These are phyloP conservation scores for Pheosia gnoma DNA, from an alignment of 2,888 invertebrate species.

Conservation along the genomic window DNA sequence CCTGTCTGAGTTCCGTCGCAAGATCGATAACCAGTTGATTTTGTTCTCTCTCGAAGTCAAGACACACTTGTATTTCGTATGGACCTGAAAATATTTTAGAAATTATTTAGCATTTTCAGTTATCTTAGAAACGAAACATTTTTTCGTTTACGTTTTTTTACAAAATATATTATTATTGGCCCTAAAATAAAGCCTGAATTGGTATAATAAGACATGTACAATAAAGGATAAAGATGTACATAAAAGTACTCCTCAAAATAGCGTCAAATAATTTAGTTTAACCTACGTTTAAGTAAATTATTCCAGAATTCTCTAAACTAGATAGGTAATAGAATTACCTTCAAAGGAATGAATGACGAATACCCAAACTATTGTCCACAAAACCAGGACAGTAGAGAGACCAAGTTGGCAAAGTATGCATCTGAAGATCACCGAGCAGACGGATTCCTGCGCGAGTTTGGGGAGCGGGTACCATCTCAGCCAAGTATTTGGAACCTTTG, in stretches of 20 bases:
- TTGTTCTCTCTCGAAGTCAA: slow-evolving; percentile 82
- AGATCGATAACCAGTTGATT: slow-evolving; percentile 85
- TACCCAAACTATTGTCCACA: slow-evolving; percentile 87
- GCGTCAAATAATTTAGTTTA: too few species aligned
- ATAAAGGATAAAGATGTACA: too few species aligned
- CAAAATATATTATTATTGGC: too few species aligned
- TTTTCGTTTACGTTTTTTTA: too few species aligned
- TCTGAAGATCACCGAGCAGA: slow-evolving; percentile 68
- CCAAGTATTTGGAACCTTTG: slow-evolving; percentile 59
- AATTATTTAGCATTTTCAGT: slow-evolving; percentile 9
- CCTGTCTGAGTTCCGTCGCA: slow-evolving; percentile 86
- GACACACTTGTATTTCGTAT: slow-evolving; percentile 81
- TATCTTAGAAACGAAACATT: too few species aligned
- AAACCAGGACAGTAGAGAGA: slow-evolving; percentile 80
- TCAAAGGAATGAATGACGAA: slow-evolving; percentile 86
- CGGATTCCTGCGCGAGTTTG: slow-evolving; percentile 63
- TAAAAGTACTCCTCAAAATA: too few species aligned
- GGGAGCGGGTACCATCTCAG: slow-evolving; percentile 84
- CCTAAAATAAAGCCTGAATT: too few species aligned
- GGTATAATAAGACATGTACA: too few species aligned
- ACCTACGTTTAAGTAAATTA: background rate
- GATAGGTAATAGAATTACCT: slow-evolving; percentile 64
- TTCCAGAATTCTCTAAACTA: background rate
- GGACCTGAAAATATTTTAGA: slow-evolving; percentile 74
- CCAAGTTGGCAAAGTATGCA: slow-evolving; percentile 85